Evolutionary conservation across 92 coral and sea anemone genomes (phyloP), one percentile per base, ranked within the genome.

Genomic region (Meandrina meandrites): DNA sequence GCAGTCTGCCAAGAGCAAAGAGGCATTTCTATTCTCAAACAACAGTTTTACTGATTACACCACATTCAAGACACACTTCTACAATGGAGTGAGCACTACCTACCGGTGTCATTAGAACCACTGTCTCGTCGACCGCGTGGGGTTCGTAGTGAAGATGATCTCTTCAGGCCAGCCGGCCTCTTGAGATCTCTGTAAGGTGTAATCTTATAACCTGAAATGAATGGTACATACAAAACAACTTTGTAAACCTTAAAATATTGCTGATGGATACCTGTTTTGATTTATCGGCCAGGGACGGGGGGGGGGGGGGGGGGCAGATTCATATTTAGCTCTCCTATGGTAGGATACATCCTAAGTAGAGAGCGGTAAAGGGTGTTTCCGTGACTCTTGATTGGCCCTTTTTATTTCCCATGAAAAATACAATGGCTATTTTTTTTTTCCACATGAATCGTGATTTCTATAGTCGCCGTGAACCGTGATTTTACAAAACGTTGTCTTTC

Each of bases 131-230:
- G 94, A 36, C 93, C 94, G 67, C 99, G 89, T 22, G 98, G 95
- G 80, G 99, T 91, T 47, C 99, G 97, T 87, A 96, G 86, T 11
- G 99, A 96, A 6, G 99, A 96, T 24, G 99, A 95, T 78, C 99
- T 91, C 88, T 96, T 96, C 81, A 96, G 89, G 18, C 98, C 96
- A 60, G 93, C 87, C 5, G 97, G 94, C 91, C 98, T 89, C 91
- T 96, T 94, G 73, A 96, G 88, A 90, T 96, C 99, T 85, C 97
- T 90, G 84, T 96, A 96, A 47, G 99, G 94, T 13, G 98, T 90
- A 40, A 94, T 96, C 96, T 95, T 95, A 90, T 95, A 94, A 54
- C 94, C 98, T 96, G 64, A 27, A 40, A 57, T 18, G 21, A 47
- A 34, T 56, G 51, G 28, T 11, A 19, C 32, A 10, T 47, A 21